A percentile compares a stretch with the other conserved stretches of the same genome.
Conservation (phyloP, 2,888 invertebrate species). For the Eumerus sabulonum region DNA sequence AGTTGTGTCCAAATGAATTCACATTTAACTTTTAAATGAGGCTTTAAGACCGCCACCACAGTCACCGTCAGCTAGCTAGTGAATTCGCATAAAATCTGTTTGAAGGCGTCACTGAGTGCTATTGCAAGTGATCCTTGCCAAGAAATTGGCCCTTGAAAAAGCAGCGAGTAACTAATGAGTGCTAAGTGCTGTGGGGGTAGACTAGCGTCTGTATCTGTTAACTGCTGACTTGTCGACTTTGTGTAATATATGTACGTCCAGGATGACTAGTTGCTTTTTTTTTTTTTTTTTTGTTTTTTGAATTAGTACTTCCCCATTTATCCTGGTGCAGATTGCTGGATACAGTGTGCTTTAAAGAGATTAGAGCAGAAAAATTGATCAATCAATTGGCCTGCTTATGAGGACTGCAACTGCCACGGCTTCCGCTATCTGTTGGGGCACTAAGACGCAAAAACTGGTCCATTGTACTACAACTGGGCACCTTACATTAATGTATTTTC, state of each 20-base stretch:
- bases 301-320: neutral
- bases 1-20: conserved; percentile 52
- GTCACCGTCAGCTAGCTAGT: too few relatives aligned
- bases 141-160: conserved; percentile 46
- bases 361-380: too few relatives aligned
- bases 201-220: conserved; percentile 14
- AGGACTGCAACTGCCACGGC: too few relatives aligned
- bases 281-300: too few relatives aligned
- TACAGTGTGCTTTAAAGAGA: too few relatives aligned
- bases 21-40: conserved; percentile 59
- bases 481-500: too few relatives aligned
- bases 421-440: too few relatives aligned
- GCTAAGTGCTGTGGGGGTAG: conserved; percentile 18
- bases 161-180: conserved; percentile 54
- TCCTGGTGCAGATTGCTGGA: too few relatives aligned
- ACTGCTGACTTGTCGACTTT: too few relatives aligned
- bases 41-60: conserved; percentile 34
- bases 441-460: too few relatives aligned
- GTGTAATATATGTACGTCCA: neutral
- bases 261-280: conserved; percentile 38
- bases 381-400: too few relatives aligned
- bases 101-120: conserved; percentile 30
- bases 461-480: too few relatives aligned
- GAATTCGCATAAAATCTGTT: conserved; percentile 45
- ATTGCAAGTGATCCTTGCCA: conserved; percentile 31